Base-by-base conservation (phyloP, 1,140 invertebrate species). In the Calosoma granatense region DNA sequence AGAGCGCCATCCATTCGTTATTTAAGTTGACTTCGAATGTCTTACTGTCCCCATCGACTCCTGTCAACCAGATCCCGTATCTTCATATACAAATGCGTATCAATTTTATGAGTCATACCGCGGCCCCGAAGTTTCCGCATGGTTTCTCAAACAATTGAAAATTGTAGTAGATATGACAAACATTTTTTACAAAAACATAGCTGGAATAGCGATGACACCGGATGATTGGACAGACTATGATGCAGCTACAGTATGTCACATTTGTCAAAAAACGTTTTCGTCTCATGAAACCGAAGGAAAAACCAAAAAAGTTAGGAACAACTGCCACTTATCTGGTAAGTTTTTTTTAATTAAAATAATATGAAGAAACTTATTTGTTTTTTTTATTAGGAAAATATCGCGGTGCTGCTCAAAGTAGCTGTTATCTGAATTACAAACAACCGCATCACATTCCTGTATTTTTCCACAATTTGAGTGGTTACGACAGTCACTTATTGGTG, bases 21-120 rank as follows among this genome's bases (percentile, higher is more conserved):
- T 63, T 2, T 61, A 63, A 54, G 61, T 57, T 1, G 59, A 62
- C 19, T 22, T 60, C 11, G 55, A 61, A 54, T 60, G 47, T 51
- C 36, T 60, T 23, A 20, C 57, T 6, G 54, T 41, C 15, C 21
- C 56, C 9, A 54, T 22, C 6, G 9, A 54, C 22, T 22, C 6
- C 19, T 21, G 14, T 54, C 11, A 54, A 54, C 22, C 19, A 21
- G 11, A 54, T n/a, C 17, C 19, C 3, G 12, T 21, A 22, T n/a
- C 14, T 22, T 19, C 53, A 3, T 54, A 22, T 15, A 54, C 19
- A n/a, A 54, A 6, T 6, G 26, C 4, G 26, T 30, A 30, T 30
- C 26, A 30, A 14, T 30, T 30, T 30, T 30, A 30, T 14, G 14
- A 30, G 14, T 30, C 26, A 30, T 30, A 30, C 26, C 4, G 26